Evolutionary conservation across 2,888 invertebrate genomes (phyloP), one percentile per base, ranked within the genome.

Genomic region (Plebejus melissa): DNA sequence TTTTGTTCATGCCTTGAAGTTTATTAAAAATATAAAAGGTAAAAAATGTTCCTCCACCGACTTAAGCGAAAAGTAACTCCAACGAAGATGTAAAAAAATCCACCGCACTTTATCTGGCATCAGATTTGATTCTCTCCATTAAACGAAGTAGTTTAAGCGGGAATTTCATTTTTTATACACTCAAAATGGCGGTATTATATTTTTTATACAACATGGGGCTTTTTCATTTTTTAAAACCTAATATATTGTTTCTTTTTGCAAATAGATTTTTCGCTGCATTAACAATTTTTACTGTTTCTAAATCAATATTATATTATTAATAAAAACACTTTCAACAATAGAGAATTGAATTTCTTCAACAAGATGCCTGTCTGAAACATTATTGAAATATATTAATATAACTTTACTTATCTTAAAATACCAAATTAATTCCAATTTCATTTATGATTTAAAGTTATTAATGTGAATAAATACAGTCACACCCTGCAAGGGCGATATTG

Each of bases 401-500:
- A 41, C 41, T 41, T 41, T 41, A 41, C 9, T 46, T 9, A 9
- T 2, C 46, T 16, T 16, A 54, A 50, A 54, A 54, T 54, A 16
- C 4, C 0, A 16, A 54, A 16, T 54, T 16, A 54, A 9, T 46
- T 11, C 2, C 46, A 11, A 9, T 16, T 54, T 54, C 13, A 16
- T 54, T 58, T 58, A 60, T 28, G 22, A 60, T 22, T 60, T 28
- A 60, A 60, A 28, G 28, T 28, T 3, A 22, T 60, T 3, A 28
- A 60, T 60, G 13, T 58, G 7, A 60, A 60, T 22, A 36, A 65
- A 11, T 28, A 4, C 22, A 60, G 9, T 9, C 22, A 28, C 60
- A 32, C 65, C 41, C 72, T 11, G 50, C 13, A 16, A 72, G 72
- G 54, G 46, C 65, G 41, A 22, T 70, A 58, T 70, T 86, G 86